Percentiles rank a stretch among this genome's conserved stretches.
Evolutionary conservation across 2,113 vertebrate species (phyloP).

Genomic region (Drymodes brunneopygia): DNA sequence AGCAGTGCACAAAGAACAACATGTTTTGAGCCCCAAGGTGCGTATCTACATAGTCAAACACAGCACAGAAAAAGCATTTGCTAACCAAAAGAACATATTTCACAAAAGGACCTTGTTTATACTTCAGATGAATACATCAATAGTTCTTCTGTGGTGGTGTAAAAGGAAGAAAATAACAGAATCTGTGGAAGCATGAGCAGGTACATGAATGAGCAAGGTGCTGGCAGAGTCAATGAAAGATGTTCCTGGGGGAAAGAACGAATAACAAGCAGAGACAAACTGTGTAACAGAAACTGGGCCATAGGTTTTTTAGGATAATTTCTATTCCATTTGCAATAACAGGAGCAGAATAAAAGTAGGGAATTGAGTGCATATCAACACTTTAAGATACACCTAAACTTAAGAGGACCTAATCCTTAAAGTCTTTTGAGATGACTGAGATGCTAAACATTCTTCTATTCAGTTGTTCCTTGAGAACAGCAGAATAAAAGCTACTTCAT

Average conservation of each 20-base stretch:
- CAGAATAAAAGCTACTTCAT: slow-evolving; percentile 4
- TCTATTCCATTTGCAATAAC: neutral
- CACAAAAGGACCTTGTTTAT: neutral
- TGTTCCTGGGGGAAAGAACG: accelerated
- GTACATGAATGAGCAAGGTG: neutral
- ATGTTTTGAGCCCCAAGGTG: neutral
- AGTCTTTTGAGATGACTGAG: neutral
- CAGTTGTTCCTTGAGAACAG: neutral
- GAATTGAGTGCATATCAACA: accelerated
- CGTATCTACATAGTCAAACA: neutral
- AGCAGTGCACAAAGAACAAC: neutral
- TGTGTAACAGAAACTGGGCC: neutral
- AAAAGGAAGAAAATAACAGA: neutral
- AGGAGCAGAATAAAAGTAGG: neutral
- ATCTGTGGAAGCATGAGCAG: neutral
- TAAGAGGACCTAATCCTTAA: neutral
- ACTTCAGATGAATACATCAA: neutral
- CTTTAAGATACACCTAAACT: neutral
- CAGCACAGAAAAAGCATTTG: neutral
- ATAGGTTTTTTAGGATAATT: neutral
- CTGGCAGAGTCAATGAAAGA: neutral
- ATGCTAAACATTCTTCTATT: neutral
- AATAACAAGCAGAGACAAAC: neutral
- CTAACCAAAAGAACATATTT: neutral
- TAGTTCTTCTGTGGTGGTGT: neutral